Evolutionary conservation across 2,113 vertebrate species (phyloP).

Genomic region (Oxyruncus cristatus): DNA sequence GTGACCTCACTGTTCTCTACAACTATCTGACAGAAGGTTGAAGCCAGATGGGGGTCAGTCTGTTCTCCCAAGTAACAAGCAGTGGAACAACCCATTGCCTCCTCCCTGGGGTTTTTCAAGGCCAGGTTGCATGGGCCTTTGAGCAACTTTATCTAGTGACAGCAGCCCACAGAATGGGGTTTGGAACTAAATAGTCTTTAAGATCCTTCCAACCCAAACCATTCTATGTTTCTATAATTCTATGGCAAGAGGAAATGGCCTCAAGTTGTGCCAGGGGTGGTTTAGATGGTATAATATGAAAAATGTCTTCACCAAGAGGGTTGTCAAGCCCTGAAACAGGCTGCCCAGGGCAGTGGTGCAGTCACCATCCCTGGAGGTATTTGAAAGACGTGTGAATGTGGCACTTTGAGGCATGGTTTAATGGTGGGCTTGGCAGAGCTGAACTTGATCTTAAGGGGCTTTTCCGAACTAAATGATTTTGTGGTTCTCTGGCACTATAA

Average conservation of each 20-base stretch:
- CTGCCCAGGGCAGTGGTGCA: not conserved
- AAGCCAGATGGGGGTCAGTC: not conserved
- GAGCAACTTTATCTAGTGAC: not conserved
- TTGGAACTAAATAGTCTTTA: not conserved
- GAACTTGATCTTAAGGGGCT: not conserved
- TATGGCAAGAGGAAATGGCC: not conserved
- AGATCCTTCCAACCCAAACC: not conserved
- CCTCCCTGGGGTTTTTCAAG: not conserved
- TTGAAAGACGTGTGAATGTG: not conserved
- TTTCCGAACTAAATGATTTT: not conserved
- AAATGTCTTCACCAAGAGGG: not conserved
- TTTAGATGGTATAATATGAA: not conserved
- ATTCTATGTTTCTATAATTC: not conserved
- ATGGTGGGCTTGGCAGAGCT: no score
- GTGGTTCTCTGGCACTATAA: not conserved
- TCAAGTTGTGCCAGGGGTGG: not conserved
- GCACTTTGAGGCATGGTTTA: not conserved
- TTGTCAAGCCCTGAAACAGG: not conserved
- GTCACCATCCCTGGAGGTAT: not conserved
- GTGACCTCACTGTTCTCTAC: not conserved
- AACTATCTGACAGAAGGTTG: not conserved
- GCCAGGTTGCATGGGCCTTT: not conserved
- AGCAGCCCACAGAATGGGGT: no score
- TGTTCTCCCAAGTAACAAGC: not conserved
- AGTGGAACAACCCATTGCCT: not conserved